A percentile compares a stretch with the other conserved stretches of the same genome.
Evolutionary conservation across 92 coral and sea anemone species (phyloP).

Genomic region (Umimayanthus chanpuru): DNA sequence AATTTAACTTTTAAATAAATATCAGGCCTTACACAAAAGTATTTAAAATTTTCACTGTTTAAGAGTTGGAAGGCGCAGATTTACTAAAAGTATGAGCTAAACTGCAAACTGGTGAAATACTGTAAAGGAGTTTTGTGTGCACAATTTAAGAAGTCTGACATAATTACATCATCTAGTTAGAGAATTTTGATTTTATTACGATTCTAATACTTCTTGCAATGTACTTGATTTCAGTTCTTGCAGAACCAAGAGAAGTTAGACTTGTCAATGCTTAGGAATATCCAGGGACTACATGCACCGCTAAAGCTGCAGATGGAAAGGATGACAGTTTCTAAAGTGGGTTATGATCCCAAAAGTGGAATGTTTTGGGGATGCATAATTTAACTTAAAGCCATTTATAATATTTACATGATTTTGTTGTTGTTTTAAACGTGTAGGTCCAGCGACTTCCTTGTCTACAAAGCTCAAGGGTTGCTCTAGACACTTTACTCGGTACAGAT

Average conservation of each 20-base stretch:
- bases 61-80: no score
- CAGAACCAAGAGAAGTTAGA: slow-evolving; percentile 88
- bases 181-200: neutral
- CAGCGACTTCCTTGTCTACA: slow-evolving; percentile 92
- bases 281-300: slow-evolving; percentile 99
- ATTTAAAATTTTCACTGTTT: no score
- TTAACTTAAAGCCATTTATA: no score
- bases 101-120: no score
- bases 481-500: slow-evolving; percentile 92
- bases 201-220: neutral
- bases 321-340: slow-evolving; percentile 87
- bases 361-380: no score
- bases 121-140: no score
- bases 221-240: slow-evolving; percentile 51
- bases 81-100: no score
- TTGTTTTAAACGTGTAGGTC: slow-evolving; percentile 47
- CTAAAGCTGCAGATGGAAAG: slow-evolving; percentile 90
- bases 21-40: no score
- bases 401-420: neutral
- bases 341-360: neutral
- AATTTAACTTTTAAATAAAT: no score
- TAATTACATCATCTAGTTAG: no score
- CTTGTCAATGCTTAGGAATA: slow-evolving; percentile 89
- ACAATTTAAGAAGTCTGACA: no score
- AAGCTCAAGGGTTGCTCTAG: slow-evolving; percentile 95